A percentile compares a stretch with the other conserved stretches of the same genome.
These are phyloP conservation scores for Drosophila villosipedis DNA, from an alignment of 2,888 invertebrate genomes.

Conservation along the genomic window DNA sequence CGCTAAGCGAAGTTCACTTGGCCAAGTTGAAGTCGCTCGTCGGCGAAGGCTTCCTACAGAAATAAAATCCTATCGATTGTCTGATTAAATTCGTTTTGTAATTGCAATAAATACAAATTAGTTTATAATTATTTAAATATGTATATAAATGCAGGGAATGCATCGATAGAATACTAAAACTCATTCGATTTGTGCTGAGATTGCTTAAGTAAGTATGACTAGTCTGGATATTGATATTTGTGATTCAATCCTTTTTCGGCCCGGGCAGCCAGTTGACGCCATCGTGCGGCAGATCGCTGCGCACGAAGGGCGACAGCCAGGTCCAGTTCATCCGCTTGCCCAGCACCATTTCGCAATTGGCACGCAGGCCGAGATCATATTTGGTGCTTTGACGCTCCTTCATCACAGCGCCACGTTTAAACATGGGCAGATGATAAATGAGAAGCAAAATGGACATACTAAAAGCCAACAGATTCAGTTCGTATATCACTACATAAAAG, in stretches of 20 bases:
- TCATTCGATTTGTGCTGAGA: conserved; percentile 26
- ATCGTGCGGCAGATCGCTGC: conserved; percentile 91
- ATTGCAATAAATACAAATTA: conserved; percentile 48
- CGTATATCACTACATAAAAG: conserved; percentile 89
- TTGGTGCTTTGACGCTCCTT: conserved; percentile 86
- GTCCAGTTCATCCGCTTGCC: conserved; percentile 92
- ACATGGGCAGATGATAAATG: conserved; percentile 89
- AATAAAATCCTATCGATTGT: conserved; percentile 37
- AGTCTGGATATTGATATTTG: conserved; percentile 7
- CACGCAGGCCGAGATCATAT: conserved; percentile 90
- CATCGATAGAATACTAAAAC: conserved; percentile 31
- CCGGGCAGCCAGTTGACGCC: conserved; percentile 88
- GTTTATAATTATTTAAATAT: conserved; percentile 27
- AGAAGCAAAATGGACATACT: conserved; percentile 89
- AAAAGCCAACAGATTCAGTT: conserved; percentile 89
- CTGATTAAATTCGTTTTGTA: conserved; percentile 39
- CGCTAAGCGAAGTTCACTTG: conserved; percentile 86
- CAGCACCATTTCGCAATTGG: conserved; percentile 91
- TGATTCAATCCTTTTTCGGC: conserved; percentile 50
- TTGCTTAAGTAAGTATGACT: conserved; percentile 35
- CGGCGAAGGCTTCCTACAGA: conserved; percentile 83
- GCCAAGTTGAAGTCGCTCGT: conserved; percentile 86
- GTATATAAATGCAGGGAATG: conserved; percentile 47
- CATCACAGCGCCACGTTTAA: conserved; percentile 89
- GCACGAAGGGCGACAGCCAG: conserved; percentile 92